phyloP scores from a whole-genome alignment of 2,888 invertebrate genomes.

The Pollenia griseotomentosa region DNA sequence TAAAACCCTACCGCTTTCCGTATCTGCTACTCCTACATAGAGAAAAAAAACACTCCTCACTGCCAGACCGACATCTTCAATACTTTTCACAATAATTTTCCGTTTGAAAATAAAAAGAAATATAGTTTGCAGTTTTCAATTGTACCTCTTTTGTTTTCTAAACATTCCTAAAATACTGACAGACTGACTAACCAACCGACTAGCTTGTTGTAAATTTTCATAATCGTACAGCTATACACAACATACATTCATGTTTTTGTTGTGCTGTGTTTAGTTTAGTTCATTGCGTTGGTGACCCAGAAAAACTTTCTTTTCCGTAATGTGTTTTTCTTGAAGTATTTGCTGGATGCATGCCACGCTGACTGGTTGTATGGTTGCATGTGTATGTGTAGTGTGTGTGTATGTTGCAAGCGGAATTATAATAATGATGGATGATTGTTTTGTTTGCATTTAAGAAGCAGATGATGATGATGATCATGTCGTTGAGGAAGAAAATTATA shows the following conservation, averaged over 20 bases:
- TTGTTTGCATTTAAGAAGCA: slow-evolving; percentile 29
- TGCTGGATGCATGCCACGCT: slow-evolving; percentile 56
- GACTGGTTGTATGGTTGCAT: slow-evolving; percentile 6
- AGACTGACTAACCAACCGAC: slow-evolving; percentile 1
- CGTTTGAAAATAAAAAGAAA: slow-evolving; percentile 26
- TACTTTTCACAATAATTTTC: slow-evolving; percentile 44
- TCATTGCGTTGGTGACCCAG: slow-evolving; percentile 75
- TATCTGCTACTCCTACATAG: slow-evolving; percentile 4
- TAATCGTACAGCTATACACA: slow-evolving; percentile 30
- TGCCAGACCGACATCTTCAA: slow-evolving; percentile 32
- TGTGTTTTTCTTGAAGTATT: slow-evolving; percentile 49
- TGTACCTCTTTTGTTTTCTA: slow-evolving; percentile 39
- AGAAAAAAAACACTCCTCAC: slow-evolving; percentile 8
- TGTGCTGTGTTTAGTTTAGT: slow-evolving; percentile 53
- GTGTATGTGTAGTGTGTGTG: not conserved
- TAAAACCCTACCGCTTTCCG: slow-evolving; percentile 12
- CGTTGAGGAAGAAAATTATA: slow-evolving; percentile 35
- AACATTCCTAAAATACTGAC: slow-evolving; percentile 44
- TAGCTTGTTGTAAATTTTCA: slow-evolving; percentile 46
- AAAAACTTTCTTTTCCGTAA: slow-evolving; percentile 75
- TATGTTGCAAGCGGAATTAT: slow-evolving; percentile 36
- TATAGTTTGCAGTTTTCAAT: slow-evolving; percentile 25
- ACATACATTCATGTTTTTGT: slow-evolving; percentile 32
- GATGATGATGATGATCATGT: slow-evolving; percentile 1
- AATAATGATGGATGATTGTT: slow-evolving; percentile 55